Evolutionary conservation across 2,113 vertebrate species (phyloP), one percentile per base, ranked within the genome.

Genomic region (Stomatorhinus ivindoensis): DNA sequence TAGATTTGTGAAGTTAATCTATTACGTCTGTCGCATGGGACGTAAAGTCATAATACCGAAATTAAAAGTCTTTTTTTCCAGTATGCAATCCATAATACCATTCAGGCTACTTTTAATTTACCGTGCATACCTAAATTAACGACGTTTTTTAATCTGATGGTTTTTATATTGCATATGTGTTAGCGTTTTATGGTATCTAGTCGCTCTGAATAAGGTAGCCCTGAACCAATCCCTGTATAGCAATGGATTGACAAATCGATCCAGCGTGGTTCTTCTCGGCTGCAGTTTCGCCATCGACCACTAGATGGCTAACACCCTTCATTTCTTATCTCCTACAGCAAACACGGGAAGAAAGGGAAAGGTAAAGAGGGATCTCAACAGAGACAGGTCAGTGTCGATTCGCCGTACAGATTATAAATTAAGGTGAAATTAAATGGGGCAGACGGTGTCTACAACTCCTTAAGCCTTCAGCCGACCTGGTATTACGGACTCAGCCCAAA

Each of bases 261-360:
- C 90, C 88, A 51, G 92, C 90, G 88, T 91, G 88, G 73, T 47
- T 80, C 80, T 91, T 76, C 90, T 93, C 90, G 87, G 89, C 90
- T 92, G 93, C 91, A 91, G 17, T 92, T 90, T 89, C 88, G 92
- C 90, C 91, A 91, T 91, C 91, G 91, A 92, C 94, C 94, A 93
- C 93, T 91, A 91, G 94, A 90, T 94, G 95, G 93, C 93, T 92
- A 92, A 90, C 88, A 88, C 91, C 76, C 90, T 91, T 95, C 93
- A 31, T 95, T 88, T 95, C 93, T 94, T 94, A 92, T 94, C 90
- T 92, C 92, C 93, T 94, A 91, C 94, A 96, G 96, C 94, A 96
- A 95, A 96, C 95, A 96, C 94, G 95, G 95, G 93, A 96, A 95
- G 95, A 96, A 95, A 95, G 91, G 91, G 42, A 96, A 95, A 95